phyloP scores from a whole-genome alignment of 2,113 vertebrate species.

The Myxocyprinus asiaticus region DNA sequence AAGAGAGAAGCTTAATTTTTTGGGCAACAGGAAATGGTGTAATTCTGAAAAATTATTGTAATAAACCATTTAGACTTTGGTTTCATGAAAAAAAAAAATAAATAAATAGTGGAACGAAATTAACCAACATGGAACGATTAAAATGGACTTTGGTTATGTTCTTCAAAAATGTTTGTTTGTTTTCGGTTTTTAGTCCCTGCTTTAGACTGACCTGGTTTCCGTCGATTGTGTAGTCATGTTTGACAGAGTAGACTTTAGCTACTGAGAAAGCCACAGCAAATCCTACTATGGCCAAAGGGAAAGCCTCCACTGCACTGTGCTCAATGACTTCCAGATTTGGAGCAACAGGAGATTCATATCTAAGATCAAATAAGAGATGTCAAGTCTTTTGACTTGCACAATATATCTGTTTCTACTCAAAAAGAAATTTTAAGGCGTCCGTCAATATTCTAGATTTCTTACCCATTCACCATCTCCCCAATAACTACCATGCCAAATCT shows the following conservation, averaged over 20 bases:
- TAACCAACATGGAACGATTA: too few species aligned
- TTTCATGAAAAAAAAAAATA: too few species aligned
- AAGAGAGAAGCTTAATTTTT: too few species aligned
- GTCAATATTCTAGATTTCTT: constrained; percentile 58
- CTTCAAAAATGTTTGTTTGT: too few species aligned
- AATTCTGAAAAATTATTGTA: too few species aligned
- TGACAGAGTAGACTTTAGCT: constrained; percentile 90
- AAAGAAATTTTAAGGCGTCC: too few species aligned
- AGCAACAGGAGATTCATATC: constrained; percentile 78
- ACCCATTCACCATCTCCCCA: constrained; percentile 83
- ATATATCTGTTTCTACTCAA: too few species aligned
- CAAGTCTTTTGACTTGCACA: background rate
- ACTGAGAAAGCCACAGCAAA: constrained; percentile 92
- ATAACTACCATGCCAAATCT: constrained; percentile 77
- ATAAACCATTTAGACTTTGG: too few species aligned
- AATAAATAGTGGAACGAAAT: too few species aligned
- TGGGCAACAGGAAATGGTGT: too few species aligned
- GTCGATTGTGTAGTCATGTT: constrained; percentile 88
- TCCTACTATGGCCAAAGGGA: constrained; percentile 86
- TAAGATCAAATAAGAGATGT: constrained; percentile 58
- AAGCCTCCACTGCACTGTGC: constrained; percentile 74
- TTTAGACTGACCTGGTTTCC: constrained; percentile 83
- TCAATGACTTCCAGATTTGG: constrained; percentile 75
- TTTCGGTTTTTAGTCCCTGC: too few species aligned
- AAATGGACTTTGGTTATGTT: too few species aligned